Evolutionary conservation across 2,797 vertebrate genomes (phyloP), one percentile per base, ranked within the genome.

Genomic region (Cyclopterus lumpus): DNA sequence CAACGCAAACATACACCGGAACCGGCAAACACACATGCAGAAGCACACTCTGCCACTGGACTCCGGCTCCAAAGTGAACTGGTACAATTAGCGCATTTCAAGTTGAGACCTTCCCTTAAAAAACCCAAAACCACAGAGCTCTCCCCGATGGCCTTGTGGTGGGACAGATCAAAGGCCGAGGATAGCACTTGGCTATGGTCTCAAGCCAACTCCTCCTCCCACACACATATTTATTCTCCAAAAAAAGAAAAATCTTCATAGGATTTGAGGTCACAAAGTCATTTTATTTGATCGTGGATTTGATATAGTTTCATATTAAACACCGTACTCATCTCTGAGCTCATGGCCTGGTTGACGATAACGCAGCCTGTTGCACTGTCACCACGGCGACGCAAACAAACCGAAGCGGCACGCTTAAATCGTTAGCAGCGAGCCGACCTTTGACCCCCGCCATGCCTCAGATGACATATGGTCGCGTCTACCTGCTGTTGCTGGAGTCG

Each of bases 401-500:
- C 22, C 16, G 9, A 57, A 62, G 67, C 55, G 1, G 51, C 87
- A 78, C 54, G 78, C 88, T 83, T 87, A 79, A 85, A 82, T 89
- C 84, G 85, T 87, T 85, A 86, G 74, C 32, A 57, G 68, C 55
- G 22, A 38, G 53, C 51, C 0, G 75, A 87, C 86, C 92, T 92
- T 75, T 91, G 88, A 90, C 88, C 88, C 72, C 65, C 49, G 55
- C 44, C 67, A 12, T 46, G 76, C 57, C 24, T 86, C 82, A 18
- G 42, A 71, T 86, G 87, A 73, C 90, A 87, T 86, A 87, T 82
- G 86, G 75, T 24, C 32, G 16, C 66, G 2, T 86, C 73, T 88
- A 88, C 92, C 91, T 93, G 91, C 89, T 92, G 93, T 82, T 85
- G 11, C 48, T 20, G 61, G 66, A 85, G 65, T 62, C 73, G 22